Conservation (phyloP, 2,888 invertebrate species). For the Cryptus viduatorius region DNA sequence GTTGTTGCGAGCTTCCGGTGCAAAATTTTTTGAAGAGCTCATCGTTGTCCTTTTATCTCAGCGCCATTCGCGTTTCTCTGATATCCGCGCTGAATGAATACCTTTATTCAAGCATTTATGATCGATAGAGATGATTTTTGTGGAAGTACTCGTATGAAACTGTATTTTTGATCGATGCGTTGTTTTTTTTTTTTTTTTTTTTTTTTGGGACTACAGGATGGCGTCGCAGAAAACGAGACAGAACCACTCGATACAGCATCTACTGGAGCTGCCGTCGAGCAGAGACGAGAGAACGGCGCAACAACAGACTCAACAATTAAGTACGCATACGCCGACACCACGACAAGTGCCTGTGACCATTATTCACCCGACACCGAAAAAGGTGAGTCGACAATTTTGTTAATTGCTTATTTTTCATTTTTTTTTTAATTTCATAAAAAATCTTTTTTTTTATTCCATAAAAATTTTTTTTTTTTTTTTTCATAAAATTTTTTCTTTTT, state of each 20-base stretch:
- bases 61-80: slow-evolving; percentile 46
- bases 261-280: slow-evolving; percentile 85
- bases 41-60: not conserved
- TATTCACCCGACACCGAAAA: slow-evolving; percentile 84
- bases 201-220: slow-evolving; percentile 79
- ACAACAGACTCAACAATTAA: slow-evolving; percentile 73
- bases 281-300: slow-evolving; percentile 80
- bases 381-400: slow-evolving; percentile 81
- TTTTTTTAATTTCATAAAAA: not conserved
- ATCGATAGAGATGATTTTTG: not conserved
- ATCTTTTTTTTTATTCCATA: not conserved
- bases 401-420: too few relatives aligned
- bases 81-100: slow-evolving; percentile 43
- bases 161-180: slow-evolving; percentile 8
- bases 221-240: slow-evolving; percentile 85
- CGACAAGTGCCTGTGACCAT: slow-evolving; percentile 82
- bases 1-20: too few relatives aligned
- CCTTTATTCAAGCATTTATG: slow-evolving; percentile 40
- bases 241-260: slow-evolving; percentile 86
- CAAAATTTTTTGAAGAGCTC: not conserved
- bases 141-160: not conserved
- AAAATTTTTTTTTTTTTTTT: not conserved
- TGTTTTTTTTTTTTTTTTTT: slow-evolving; percentile 24
- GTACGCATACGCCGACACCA: slow-evolving; percentile 76
- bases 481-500: not conserved